Evolutionary conservation across 2,113 vertebrate genomes (phyloP), one percentile per base, ranked within the genome.

Genomic region (Myotis brandtii): DNA sequence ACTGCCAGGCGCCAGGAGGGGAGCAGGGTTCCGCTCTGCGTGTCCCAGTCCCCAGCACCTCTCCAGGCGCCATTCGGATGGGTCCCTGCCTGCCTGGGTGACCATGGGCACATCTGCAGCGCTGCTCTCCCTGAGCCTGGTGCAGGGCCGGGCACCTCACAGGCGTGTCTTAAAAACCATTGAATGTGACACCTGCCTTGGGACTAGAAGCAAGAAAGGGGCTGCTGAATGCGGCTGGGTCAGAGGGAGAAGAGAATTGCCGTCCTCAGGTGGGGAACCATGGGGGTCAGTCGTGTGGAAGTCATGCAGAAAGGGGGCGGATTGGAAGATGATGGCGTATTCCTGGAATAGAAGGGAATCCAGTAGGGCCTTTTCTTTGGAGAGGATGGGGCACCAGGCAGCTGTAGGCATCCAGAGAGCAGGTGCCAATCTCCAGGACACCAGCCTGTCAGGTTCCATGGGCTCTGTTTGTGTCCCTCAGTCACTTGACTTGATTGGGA

Each of bases 31-130:
- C 20, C 20, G 46, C 30, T 20, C 16, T 4, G 43, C 1, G 9
- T 9, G 16, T 27, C 23, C 30, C 34, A 18, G 72, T 8, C 0
- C 56, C 23, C 54, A 9, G 5, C 6, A 1, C 32, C 40, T 9
- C 70, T 66, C 56, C 1, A 0, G 0, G 16, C 2, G 0, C 21
- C 50, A 1, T 72, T 46, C n/a, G 23, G 13, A 70, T 11, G 30
- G 62, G 32, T 32, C 13, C 2, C 2, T 0, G 25, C 30, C 50
- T 27, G 62, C 6, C 1, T 5, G 2, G 2, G 50, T 46, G 81
- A 34, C 25, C 2, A 0, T 17, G 32, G 40, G n/a, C n/a, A 27
- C 25, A 30, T 6, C 27, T 21, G 20, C n/a, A 10, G 14, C 12
- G 46, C 70, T 18, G 50, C 23, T 67, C 14, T 17, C 9, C 54